phyloP scores from a whole-genome alignment of 2,113 vertebrate genomes.

The Scomber colias region DNA sequence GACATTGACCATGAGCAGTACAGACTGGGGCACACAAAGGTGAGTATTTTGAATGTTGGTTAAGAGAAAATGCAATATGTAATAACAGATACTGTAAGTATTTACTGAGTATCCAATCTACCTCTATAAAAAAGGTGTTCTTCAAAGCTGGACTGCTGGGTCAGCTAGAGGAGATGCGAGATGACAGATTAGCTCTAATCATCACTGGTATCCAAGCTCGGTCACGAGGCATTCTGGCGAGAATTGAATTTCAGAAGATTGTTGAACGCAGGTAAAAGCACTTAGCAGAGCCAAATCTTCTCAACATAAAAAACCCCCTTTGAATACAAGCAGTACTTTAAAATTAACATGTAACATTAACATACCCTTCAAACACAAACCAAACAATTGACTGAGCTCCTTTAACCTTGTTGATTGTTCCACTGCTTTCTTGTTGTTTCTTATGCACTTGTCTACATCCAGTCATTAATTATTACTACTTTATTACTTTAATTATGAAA shows the following conservation, averaged over 20 bases:
- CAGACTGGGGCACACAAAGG: constrained; percentile 90
- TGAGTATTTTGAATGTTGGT: constrained; percentile 34
- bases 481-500: too few species aligned
- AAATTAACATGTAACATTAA: neutral
- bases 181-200: constrained; percentile 89
- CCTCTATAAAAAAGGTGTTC: constrained; percentile 71
- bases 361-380: neutral
- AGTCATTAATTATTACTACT: too few species aligned
- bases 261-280: constrained; percentile 86
- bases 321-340: neutral
- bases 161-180: constrained; percentile 90
- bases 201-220: constrained; percentile 90
- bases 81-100: neutral
- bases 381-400: neutral
- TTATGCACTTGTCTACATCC: too few species aligned
- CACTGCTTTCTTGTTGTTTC: too few species aligned
- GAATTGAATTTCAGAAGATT: constrained; percentile 91
- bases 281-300: neutral
- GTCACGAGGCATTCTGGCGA: constrained; percentile 88
- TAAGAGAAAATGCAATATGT: neutral
- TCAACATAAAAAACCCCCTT: too few species aligned
- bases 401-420: too few species aligned
- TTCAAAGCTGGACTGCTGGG: constrained; percentile 91
- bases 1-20: constrained; percentile 88
- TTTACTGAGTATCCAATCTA: neutral